Evolutionary conservation across 2,113 vertebrate genomes (phyloP).

Genomic region (Semnornis frantzii): DNA sequence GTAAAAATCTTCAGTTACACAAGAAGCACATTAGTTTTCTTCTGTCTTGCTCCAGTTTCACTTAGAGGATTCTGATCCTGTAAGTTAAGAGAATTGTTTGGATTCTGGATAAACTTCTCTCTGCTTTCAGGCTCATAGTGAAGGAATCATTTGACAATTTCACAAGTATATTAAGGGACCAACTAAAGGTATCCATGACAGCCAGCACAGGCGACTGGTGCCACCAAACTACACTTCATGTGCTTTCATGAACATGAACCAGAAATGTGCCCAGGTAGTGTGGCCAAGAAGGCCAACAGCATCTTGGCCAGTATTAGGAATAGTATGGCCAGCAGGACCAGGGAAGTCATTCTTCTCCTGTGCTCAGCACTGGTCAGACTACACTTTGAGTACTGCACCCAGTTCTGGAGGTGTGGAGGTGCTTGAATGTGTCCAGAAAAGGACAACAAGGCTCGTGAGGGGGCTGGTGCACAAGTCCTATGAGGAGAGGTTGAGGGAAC

Average conservation of each 20-base stretch:
- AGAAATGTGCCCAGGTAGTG: no score
- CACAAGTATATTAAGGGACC: not conserved
- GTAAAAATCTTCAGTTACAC: not conserved
- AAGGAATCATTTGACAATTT: not conserved
- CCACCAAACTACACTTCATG: not conserved
- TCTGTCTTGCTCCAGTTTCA: not conserved
- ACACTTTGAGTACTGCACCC: no score
- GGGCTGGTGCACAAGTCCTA: no score
- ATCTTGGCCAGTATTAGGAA: no score
- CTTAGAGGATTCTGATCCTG: not conserved
- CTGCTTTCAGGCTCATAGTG: not conserved
- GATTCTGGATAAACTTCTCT: not conserved
- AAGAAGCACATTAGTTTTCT: fast-evolving
- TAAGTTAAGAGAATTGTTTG: not conserved
- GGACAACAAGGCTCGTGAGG: no score
- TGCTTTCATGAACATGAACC: not conserved
- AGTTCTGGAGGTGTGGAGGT: no score
- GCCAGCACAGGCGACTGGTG: not conserved
- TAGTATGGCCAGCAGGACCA: no score
- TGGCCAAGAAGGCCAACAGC: no score
- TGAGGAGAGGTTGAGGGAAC: no score
- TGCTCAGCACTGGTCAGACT: no score
- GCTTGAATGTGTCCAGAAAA: no score
- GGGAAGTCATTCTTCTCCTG: no score
- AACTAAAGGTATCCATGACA: not conserved